Evolutionary conservation across 1,140 invertebrate species (phyloP), one percentile per base, ranked within the genome.

Genomic region (Diorhabda elongata): DNA sequence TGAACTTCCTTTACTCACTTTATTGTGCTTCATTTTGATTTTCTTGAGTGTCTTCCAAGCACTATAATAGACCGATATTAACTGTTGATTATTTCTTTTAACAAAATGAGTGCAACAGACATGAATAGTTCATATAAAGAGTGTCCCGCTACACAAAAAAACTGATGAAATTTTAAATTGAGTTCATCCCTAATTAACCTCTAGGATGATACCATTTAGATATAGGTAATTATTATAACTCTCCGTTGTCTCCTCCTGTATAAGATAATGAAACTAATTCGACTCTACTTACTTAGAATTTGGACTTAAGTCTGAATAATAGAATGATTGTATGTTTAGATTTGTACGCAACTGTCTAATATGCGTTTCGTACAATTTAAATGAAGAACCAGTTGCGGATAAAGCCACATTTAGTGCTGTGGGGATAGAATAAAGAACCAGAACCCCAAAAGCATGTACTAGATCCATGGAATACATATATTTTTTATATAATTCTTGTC

Each of bases 1-100:
- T 5, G 80, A 81, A 2, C 84, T 83, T 58, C 82, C 79, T 66
- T 72, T 76, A 58, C 84, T 87, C 0, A 87, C 88, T 2, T 83
- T 77, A 11, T 87, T 83, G 74, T 94, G 92, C 9, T 87, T 86
- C 52, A 80, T 84, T 44, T 89, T 83, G 0, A 93, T 90, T 8
- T 86, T 83, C 62, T 83, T 81, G 61, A 94, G 74, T 0, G 91
- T 92, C 57, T 85, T 84, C 87, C 87, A 89, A 11, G 86, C 81
- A 60, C 85, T 87, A 68, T 58, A 78, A 78, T 26, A 26, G 26
- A 26, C 26, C 26, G 26, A 26, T 26, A 26, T 26, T 26, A 26
- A 26, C 26, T 26, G 26, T 26, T 26, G 26, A 26, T 26, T 26
- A 26, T 26, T 26, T 26, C 0, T 26, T 26, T 26, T 26, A 26